Evolutionary conservation across 2,888 invertebrate species (phyloP), one percentile per base, ranked within the genome.

Genomic region (Abrostola triplasia): DNA sequence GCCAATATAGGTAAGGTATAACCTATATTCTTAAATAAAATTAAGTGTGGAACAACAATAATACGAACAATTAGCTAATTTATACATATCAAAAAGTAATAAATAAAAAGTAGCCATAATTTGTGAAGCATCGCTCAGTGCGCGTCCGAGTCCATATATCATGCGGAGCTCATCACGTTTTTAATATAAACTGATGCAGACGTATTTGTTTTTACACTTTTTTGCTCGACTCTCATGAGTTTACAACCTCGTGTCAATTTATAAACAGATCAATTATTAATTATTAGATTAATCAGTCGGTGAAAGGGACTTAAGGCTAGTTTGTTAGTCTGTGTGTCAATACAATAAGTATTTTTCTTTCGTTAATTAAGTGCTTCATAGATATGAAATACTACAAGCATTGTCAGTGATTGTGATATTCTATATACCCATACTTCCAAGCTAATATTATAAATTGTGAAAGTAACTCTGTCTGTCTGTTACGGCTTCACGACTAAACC

Each of bases 141-240:
- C 79, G 69, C 80, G 76, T 65, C 76, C 67, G 79, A 76, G 71
- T 68, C 86, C 89, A 90, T 92, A 92, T 88, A 92, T 92, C 93
- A 93, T 79, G 77, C 75, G 64, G 77, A 81, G 84, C 91, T 92
- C 92, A 93, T 93, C 93, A 86, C 87, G 88, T 91, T 93, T 93
- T 93, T 92, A 92, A 90, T 92, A 92, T 92, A 92, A 90, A 69
- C 83, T 66, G 70, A 71, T 63, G 75, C 81, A 75, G 79, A 77
- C 69, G 70, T 77, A 75, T 82, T 78, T 73, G 57, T 65, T 72
- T 63, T 60, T 24, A 10, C 8, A 48, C 47, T 63, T 58, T 62
- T 44, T 70, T 47, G 35, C 50, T 10, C n/a, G 24, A 64, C 69
- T 58, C 53, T 54, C 41, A 40, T 41, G 62, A 53, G 40, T 64